A percentile compares a stretch with the other conserved stretches of the same genome.
Conservation (phyloP, 2,113 vertebrate genomes). For the Cervus canadensis region DNA sequence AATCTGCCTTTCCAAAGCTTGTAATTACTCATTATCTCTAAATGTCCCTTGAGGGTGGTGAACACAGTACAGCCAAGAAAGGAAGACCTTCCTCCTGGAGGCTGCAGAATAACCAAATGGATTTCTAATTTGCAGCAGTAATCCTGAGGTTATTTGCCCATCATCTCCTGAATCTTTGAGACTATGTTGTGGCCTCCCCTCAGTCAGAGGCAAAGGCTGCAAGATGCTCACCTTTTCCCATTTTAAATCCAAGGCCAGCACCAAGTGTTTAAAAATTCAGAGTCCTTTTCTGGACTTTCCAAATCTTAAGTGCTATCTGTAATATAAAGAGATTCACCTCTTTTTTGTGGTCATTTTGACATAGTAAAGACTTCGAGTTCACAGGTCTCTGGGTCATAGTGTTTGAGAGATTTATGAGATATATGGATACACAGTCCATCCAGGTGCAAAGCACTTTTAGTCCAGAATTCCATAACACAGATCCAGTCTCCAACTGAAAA, state of each 20-base stretch:
- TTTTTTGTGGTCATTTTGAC: background rate
- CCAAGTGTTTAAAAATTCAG: background rate
- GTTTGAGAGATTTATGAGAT: background rate
- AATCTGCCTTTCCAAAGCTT: background rate
- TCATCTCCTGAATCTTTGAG: background rate
- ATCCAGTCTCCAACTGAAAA: background rate
- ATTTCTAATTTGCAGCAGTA: background rate
- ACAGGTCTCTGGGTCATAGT: background rate
- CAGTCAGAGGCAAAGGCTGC: background rate
- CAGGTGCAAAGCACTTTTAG: background rate
- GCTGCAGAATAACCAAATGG: background rate
- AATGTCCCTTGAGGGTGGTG: background rate
- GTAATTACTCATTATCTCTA: background rate
- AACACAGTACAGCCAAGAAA: background rate
- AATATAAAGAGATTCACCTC: background rate
- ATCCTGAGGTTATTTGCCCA: background rate
- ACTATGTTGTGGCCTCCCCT: background rate
- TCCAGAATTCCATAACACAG: background rate
- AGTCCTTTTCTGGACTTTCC: background rate
- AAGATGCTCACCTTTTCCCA: background rate
- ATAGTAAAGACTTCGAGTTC: background rate
- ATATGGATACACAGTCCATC: background rate
- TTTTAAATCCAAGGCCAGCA: background rate
- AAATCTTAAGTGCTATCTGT: background rate
- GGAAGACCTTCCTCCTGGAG: background rate